Base-by-base conservation (phyloP, 2,888 invertebrate species). In the Scaeva pyrastri region DNA sequence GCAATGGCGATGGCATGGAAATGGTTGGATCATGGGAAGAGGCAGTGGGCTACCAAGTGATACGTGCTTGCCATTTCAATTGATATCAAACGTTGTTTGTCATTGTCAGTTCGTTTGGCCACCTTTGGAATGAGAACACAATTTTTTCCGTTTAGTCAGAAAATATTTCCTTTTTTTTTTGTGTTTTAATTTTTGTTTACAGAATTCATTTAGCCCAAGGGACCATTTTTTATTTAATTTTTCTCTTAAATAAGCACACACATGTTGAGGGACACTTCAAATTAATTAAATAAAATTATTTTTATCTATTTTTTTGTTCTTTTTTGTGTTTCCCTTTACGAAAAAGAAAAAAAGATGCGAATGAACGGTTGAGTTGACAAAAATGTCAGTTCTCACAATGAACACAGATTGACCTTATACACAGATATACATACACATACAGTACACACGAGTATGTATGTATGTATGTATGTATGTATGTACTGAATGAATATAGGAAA, bases 11-110 rank as follows among this genome's bases (percentile, higher is more conserved):
- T 48, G 12, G 62, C 39, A 39, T 8, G 26, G 48, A 72, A 36
- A 21, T 45, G 26, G 26, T 7, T 23, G 76, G 71, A 68, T 66
- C 36, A 50, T 45, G 64, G 16, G 19, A 55, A 21, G 56, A 41
- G 52, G 58, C 52, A 45, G 36, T 68, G 80, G 72, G 71, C 45
- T 70, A 73, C 74, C 74, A 19, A 72, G 39, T 31, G 39, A 43
- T 16, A 80, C 85, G 85, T 85, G 85, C 85, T 64, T 55, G 76
- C 68, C 80, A 76, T 85, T 85, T 76, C 85, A 80, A 85, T 85
- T 73, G 80, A 85, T 73, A 80, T 73, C 75, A 85, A 85, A 85
- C 62, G 85, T 85, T 85, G 85, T 85, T 85, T 85, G 76, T 80
- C 85, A 80, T 77, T 85, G 85, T 85, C 85, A 85, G 76, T 75